Conservation (phyloP, 2,888 invertebrate species). For the Apotomis turbidana region DNA sequence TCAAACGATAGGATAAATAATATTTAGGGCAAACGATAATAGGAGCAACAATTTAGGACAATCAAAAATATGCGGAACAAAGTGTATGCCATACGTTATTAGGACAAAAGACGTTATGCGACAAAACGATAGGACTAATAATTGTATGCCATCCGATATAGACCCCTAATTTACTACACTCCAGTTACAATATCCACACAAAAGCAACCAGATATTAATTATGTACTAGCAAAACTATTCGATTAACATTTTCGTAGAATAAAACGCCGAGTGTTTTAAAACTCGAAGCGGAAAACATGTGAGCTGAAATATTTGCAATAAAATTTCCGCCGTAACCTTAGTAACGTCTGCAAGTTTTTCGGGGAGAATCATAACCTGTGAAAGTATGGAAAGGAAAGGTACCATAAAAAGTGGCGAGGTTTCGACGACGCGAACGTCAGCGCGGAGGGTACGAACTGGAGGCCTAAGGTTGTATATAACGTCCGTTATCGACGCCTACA, state of each 20-base stretch:
- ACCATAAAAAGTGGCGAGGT: constrained; percentile 57
- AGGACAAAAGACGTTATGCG: no score
- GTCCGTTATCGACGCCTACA: constrained; percentile 82
- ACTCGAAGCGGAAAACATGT: neutral
- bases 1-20: no score
- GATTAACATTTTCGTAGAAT: no score
- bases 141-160: no score
- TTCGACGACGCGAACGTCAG: constrained; percentile 43
- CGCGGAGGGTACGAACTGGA: constrained; percentile 61
- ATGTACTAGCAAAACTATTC: no score
- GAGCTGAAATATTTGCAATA: neutral
- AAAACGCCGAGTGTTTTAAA: no score
- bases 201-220: neutral
- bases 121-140: no score
- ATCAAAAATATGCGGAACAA: no score
- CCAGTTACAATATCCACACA: constrained; percentile 14
- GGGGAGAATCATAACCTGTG: constrained; percentile 9
- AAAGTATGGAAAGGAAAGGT: constrained; percentile 41
- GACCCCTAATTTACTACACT: constrained; percentile 47
- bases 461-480: constrained; percentile 74
- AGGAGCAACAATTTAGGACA: no score
- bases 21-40: no score
- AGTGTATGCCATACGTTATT: no score
- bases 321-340: neutral
- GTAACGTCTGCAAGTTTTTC: neutral